Percentiles rank a stretch among this genome's conserved stretches.
Conservation (phyloP, 2,797 vertebrate genomes). For the Potorous gilbertii region DNA sequence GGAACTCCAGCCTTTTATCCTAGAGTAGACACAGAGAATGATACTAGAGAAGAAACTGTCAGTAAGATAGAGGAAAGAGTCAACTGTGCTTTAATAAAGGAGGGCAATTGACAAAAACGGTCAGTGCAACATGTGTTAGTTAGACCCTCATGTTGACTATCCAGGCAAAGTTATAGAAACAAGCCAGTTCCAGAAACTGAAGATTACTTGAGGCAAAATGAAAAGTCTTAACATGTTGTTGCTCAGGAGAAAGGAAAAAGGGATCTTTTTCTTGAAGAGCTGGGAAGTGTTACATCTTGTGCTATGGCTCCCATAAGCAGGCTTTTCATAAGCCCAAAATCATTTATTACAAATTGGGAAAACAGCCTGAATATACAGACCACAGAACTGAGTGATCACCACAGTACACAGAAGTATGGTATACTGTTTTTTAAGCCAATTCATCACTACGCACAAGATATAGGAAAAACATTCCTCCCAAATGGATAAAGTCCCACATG, state of each 20-base stretch:
- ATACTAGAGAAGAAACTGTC: background rate
- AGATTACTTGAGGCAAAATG: background rate
- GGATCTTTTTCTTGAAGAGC: background rate
- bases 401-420: background rate
- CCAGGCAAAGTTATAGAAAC: background rate
- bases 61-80: background rate
- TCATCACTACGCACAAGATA: background rate
- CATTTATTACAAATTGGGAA: background rate
- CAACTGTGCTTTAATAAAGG: background rate
- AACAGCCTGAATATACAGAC: background rate
- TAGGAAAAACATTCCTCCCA: background rate
- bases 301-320: background rate
- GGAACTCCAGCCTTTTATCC: background rate
- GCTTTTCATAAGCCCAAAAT: background rate
- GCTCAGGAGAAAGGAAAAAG: slow-evolving; percentile 10
- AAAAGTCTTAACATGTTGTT: background rate
- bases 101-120: background rate
- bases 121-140: background rate
- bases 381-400: background rate
- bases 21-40: background rate
- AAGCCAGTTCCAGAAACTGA: background rate
- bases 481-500: background rate
- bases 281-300: background rate
- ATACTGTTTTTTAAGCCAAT: background rate
- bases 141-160: background rate